Evolutionary conservation across 2,113 vertebrate genomes (phyloP), one percentile per base, ranked within the genome.

Genomic region (Corythornis cristatus): DNA sequence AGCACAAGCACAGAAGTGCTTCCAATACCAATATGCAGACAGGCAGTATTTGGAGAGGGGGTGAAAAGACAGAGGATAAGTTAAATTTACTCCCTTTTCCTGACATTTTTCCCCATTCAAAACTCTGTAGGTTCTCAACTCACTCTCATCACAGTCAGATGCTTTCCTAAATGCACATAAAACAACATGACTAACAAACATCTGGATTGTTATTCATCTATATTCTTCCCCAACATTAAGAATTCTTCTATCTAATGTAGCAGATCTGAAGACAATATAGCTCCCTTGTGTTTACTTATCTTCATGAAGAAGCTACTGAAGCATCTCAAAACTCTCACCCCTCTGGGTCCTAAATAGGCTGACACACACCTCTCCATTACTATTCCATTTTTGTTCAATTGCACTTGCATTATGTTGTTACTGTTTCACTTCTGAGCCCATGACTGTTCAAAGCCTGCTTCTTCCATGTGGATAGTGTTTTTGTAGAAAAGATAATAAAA

Each of bases 261-360:
- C 82, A 85, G 68, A 93, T 64, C 58, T 58, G 3, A 88, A 93
- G 68, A 43, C 57, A 67, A 29, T 42, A 78, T 11, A 85, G 78
- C 65, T 95, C 89, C 87, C 68, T 42, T 61, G 89, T 85, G 91
- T 93, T 96, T 91, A 91, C 72, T 92, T 93, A 68, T 88, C 95
- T 92, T 83, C 89, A 86, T 65, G 84, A 88, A 80, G 84, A 95
- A 89, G 75, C 64, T 57, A 74, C 12, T 95, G 79, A 94, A 89
- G 85, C 95, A 77, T 88, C 94, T 91, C 89, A 67, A 51, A 93
- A 77, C 51, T 71, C 78, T 46, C 22, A n/a, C 18, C 73, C 70
- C 84, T 85, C 74, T 70, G 92, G 75, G 75, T 60, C 67, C 95
- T 83, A 33, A 87, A 23, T 71, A 79, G 89, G 42, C 60, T 80